Conservation (phyloP, 2,797 vertebrate genomes). For the Tiaroga cobitis region DNA sequence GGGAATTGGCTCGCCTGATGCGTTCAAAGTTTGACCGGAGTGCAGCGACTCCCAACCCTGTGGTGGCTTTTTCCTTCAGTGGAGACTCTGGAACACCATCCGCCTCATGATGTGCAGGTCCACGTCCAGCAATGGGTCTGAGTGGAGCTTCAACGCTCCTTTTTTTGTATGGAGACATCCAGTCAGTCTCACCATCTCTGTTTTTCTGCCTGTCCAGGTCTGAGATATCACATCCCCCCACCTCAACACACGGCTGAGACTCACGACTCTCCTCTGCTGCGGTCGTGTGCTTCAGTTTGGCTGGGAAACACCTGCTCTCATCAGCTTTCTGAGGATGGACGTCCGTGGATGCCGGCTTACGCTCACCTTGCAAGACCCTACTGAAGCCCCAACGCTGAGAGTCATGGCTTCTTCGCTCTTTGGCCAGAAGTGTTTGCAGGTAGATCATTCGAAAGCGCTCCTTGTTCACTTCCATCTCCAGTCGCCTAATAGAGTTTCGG, state of each 20-base stretch:
- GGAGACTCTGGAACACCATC: constrained; percentile 74
- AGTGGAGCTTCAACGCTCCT: constrained; percentile 75
- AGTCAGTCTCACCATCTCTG: constrained; percentile 75
- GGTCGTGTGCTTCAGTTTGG: constrained; percentile 80
- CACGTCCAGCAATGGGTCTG: constrained; percentile 66
- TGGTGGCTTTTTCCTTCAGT: constrained; percentile 84
- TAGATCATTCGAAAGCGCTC: constrained; percentile 99
- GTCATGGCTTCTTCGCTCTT: constrained; percentile 96
- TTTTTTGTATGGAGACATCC: constrained; percentile 86
- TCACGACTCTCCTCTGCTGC: constrained; percentile 83
- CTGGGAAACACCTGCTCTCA: constrained; percentile 77
- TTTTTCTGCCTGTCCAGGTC: constrained; percentile 72
- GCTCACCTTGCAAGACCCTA: constrained; percentile 80
- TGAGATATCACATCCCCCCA: constrained; percentile 61
- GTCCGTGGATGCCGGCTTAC: constrained; percentile 64
- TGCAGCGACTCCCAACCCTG: constrained; percentile 90
- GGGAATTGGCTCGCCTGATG: constrained; percentile 86
- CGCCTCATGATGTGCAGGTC: constrained; percentile 76
- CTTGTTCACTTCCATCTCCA: constrained; percentile 99
- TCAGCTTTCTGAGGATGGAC: constrained; percentile 75
- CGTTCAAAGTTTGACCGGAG: constrained; percentile 93
- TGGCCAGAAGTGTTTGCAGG: constrained; percentile 97
- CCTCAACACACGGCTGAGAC: constrained; percentile 72
- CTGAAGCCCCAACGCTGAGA: constrained; percentile 96
- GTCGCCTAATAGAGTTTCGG: constrained; percentile 89